Conservation (phyloP, 2,113 vertebrate species). For the Proteles cristata region DNA sequence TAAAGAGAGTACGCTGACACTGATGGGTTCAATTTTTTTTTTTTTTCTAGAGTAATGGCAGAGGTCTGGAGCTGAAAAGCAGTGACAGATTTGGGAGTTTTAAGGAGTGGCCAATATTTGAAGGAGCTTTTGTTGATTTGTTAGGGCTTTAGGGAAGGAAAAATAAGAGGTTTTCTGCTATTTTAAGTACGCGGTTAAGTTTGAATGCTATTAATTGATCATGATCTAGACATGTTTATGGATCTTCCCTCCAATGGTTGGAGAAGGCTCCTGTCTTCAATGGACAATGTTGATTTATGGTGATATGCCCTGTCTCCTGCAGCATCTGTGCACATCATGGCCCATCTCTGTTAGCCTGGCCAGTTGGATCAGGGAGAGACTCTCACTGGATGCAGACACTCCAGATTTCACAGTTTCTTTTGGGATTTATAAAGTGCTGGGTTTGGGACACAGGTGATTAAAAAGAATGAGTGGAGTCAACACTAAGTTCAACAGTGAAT, state of each 20-base stretch:
- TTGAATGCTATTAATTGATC: background rate
- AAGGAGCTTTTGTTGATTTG: background rate
- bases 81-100: background rate
- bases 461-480: background rate
- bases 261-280: background rate
- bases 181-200: background rate
- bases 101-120: background rate
- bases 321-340: background rate
- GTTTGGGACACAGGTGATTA: background rate
- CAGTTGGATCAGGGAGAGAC: background rate
- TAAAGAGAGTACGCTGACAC: background rate
- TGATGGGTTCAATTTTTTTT: background rate
- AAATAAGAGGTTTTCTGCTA: background rate
- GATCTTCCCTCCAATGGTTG: background rate
- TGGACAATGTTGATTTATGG: background rate
- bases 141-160: background rate
- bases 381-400: accelerated
- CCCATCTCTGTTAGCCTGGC: background rate
- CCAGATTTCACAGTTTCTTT: background rate
- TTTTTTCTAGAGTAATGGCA: background rate
- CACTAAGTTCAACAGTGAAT: background rate
- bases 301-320: background rate
- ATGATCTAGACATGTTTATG: background rate
- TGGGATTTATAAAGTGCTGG: background rate
- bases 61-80: background rate